Percentiles rank a stretch among this genome's conserved stretches.
These are phyloP conservation scores for Drosophila busckii DNA, from an alignment of 1,140 invertebrate species.

Conservation along the genomic window DNA sequence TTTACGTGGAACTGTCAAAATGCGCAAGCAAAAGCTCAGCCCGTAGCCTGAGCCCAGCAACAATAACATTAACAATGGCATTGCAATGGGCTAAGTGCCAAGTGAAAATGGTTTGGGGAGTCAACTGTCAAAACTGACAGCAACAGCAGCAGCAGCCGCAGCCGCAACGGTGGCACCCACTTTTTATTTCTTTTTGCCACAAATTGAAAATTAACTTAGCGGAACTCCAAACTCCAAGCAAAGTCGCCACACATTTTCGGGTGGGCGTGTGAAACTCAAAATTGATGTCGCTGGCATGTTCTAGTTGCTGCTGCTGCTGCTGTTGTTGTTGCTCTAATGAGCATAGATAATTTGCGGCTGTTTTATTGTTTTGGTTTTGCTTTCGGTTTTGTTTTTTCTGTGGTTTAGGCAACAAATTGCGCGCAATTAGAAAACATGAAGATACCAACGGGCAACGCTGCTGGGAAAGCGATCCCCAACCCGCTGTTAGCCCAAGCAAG, in stretches of 20 bases:
- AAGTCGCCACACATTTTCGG: slow-evolving; percentile 30
- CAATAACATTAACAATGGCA: slow-evolving; percentile 44
- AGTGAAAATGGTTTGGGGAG: slow-evolving; percentile 72
- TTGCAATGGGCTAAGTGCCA: slow-evolving; percentile 57
- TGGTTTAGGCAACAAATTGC: slow-evolving; percentile 51
- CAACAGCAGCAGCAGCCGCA: slow-evolving; percentile 22
- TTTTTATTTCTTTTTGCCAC: too few relatives aligned
- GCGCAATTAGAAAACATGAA: slow-evolving; percentile 59
- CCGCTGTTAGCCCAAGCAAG: too few relatives aligned
- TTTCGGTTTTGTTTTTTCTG: too few relatives aligned
- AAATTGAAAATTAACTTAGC: slow-evolving; percentile 77
- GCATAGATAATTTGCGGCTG: slow-evolving; percentile 56
- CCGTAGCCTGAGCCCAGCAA: slow-evolving; percentile 18
- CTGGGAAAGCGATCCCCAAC: too few relatives aligned
- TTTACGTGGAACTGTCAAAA: slow-evolving; percentile 77
- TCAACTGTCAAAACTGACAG: slow-evolving; percentile 76
- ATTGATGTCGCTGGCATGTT: slow-evolving; percentile 46
- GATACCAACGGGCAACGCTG: slow-evolving; percentile 15
- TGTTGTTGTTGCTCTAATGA: slow-evolving; percentile 43
- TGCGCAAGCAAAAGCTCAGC: slow-evolving; percentile 56
- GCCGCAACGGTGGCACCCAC: slow-evolving; percentile 51
- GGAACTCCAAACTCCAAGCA: slow-evolving; percentile 53
- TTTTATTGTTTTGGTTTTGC: slow-evolving; percentile 12
- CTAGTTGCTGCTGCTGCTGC: slow-evolving; percentile 3
- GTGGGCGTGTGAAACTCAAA: slow-evolving; percentile 59